A percentile compares a stretch with the other conserved stretches of the same genome.
Evolutionary conservation across 2,888 invertebrate genomes (phyloP).

Genomic region (Apocheima hispidaria): DNA sequence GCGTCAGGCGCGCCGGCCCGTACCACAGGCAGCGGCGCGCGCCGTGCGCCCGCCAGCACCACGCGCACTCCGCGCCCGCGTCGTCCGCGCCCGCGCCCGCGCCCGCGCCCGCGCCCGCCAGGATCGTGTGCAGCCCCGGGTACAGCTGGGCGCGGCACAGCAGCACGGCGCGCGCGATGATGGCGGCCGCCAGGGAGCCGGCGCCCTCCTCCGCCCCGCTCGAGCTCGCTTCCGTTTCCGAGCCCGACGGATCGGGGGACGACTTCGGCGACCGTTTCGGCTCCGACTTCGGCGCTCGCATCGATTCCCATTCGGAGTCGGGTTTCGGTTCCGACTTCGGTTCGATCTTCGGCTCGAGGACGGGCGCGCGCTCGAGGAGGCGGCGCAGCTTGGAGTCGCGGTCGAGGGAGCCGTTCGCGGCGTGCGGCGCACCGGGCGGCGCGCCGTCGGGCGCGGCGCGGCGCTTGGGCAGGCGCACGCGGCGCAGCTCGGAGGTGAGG

Average conservation of each 20-base stretch:
- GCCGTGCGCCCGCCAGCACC: slow-evolving; percentile 64
- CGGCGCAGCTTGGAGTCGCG: slow-evolving; percentile 55
- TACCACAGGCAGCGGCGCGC: slow-evolving; percentile 77
- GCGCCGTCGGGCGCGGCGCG: slow-evolving; percentile 34
- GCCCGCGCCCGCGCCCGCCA: slow-evolving; percentile 61
- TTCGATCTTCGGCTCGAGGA: slow-evolving; percentile 12
- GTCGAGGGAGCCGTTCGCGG: slow-evolving; percentile 32
- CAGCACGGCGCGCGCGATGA: slow-evolving; percentile 78
- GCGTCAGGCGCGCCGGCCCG: slow-evolving; percentile 78
- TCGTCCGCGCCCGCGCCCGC: slow-evolving; percentile 38
- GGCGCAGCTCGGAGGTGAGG: slow-evolving; percentile 49
- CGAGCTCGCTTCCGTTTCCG: slow-evolving; percentile 26
- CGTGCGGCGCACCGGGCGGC: slow-evolving; percentile 35
- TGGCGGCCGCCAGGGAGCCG: slow-evolving; percentile 71
- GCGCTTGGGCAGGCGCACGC: slow-evolving; percentile 49
- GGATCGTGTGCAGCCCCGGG: slow-evolving; percentile 87
- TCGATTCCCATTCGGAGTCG: slow-evolving; percentile 25
- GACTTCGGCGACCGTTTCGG: slow-evolving; percentile 30
- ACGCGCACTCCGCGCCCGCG: slow-evolving; percentile 60
- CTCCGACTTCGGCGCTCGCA: slow-evolving; percentile 25
- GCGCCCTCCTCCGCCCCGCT: slow-evolving; percentile 34
- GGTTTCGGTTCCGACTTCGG: background rate
- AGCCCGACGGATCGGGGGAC: slow-evolving; percentile 21
- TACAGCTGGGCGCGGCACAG: slow-evolving; percentile 81
- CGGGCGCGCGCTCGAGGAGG: slow-evolving; percentile 52